Evolutionary conservation across 2,888 invertebrate species (phyloP).

Genomic region (Leptura quadrifasciata): DNA sequence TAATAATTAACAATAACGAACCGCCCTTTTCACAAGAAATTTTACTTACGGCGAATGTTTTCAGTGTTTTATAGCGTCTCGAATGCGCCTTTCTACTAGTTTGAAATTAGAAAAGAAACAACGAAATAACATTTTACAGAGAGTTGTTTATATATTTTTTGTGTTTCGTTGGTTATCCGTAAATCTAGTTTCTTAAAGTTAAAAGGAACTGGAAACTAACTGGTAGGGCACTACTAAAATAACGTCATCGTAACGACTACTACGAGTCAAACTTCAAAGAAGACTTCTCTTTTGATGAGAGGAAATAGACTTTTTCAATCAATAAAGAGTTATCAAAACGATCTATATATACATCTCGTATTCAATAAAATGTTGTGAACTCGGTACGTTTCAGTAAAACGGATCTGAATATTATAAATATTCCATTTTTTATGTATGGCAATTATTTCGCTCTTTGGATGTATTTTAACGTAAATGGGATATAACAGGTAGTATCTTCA

Average conservation of each 20-base stretch:
- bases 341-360: slow-evolving; percentile 16
- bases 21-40: not conserved
- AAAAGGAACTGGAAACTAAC: slow-evolving; percentile 53
- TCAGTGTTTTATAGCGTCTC: not conserved
- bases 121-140: slow-evolving; percentile 24
- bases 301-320: slow-evolving; percentile 69
- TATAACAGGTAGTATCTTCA: too few relatives aligned
- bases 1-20: not conserved
- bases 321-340: slow-evolving; percentile 62
- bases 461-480: too few relatives aligned
- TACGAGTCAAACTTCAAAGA: slow-evolving; percentile 65
- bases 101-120: slow-evolving; percentile 19
- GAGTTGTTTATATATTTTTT: slow-evolving; percentile 37
- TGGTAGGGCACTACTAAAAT: slow-evolving; percentile 53
- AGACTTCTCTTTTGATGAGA: slow-evolving; percentile 62
- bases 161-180: slow-evolving; percentile 32
- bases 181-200: slow-evolving; percentile 49
- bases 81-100: slow-evolving; percentile 2
- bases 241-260: slow-evolving; percentile 63
- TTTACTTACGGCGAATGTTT: not conserved
- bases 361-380: slow-evolving; percentile 12
- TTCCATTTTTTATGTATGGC: not conserved
- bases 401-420: slow-evolving; percentile 21
- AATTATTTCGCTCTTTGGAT: too few relatives aligned
- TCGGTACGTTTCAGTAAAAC: not conserved